Percentiles rank a stretch among this genome's conserved stretches.
phyloP scores from a whole-genome alignment of 2,888 invertebrate species.

The Notodromas monacha region DNA sequence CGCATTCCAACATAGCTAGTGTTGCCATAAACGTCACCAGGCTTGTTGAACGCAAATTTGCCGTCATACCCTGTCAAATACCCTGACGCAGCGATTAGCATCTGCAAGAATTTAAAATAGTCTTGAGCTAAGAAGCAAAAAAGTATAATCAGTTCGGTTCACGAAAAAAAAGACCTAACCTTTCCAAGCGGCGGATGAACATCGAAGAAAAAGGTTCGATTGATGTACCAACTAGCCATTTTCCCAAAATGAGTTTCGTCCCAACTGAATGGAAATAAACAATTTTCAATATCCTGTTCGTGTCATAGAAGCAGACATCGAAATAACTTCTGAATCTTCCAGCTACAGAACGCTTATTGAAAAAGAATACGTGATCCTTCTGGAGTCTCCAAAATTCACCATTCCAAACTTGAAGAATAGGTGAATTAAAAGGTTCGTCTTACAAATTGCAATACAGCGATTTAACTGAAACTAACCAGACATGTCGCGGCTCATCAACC shows the following conservation, averaged over 20 bases:
- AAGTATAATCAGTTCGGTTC: neutral
- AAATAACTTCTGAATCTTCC: too few relatives aligned
- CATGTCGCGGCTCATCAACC: constrained; percentile 65
- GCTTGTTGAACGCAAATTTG: constrained; percentile 70
- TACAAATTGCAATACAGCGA: too few relatives aligned
- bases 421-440: too few relatives aligned
- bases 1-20: constrained; percentile 72
- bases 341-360: too few relatives aligned
- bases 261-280: constrained; percentile 24
- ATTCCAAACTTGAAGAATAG: too few relatives aligned
- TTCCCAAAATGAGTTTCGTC: constrained; percentile 97
- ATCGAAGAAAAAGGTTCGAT: constrained; percentile 85
- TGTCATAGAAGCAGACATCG: constrained; percentile 2
- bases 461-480: constrained; percentile 72
- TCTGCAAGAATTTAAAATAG: constrained; percentile 24
- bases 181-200: constrained; percentile 91
- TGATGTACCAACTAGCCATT: constrained; percentile 95
- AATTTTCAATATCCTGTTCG: neutral
- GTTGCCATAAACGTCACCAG: constrained; percentile 70
- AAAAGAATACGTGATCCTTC: too few relatives aligned
- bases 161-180: constrained; percentile 21
- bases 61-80: constrained; percentile 76
- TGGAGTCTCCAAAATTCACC: too few relatives aligned
- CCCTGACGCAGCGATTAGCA: constrained; percentile 72
- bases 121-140: neutral